Base-by-base conservation (phyloP, 2,888 invertebrate genomes). In the Apomyelois bistriatella region DNA sequence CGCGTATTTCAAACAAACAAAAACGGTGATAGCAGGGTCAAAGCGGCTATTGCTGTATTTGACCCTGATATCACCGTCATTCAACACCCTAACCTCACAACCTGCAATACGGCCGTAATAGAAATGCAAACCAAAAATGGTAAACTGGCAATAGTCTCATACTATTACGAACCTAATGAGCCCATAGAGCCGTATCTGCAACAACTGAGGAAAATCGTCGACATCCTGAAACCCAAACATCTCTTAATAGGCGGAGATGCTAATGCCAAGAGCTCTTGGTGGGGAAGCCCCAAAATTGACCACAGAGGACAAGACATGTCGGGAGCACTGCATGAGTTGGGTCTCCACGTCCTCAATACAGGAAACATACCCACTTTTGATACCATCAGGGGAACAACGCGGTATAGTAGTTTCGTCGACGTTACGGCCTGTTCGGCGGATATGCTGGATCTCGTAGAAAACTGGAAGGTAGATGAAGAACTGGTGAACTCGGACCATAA, bases 401-500 rank as follows among this genome's bases (percentile, higher is more conserved):
- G 7, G 0, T 56, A 15, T 37, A 22, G 28, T 1, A 59, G 60
- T n/a, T n/a, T n/a, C n/a, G 56, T 61, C 0, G 60, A 61, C 12
- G 48, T 62, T 0, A 61, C 62, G 3, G 58, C 37, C 0, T 59
- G 55, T 49, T 49, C 56, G 0, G 1, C 7, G 22, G 40, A 40
- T 3, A 4, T 59, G 16, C 38, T 58, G 32, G 43, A 49, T 6
- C 36, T 65, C 0, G 58, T 56, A 0, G 46, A 57, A 37, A n/a
- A n/a, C n/a, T 62, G 62, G 64, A 55, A 40, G 12, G 57, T 64
- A 0, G 59, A 52, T 0, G 10, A 15, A 9, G 48, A 13, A 0
- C 10, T 58, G 6, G 56, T 52, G 0, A 52, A 48, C 41, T 59
- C 61, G 1, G 63, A 65, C 54, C 65, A 63, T 50, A 62, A 63